phyloP scores from a whole-genome alignment of 2,113 vertebrate genomes.

The Halcyon malimbica region DNA sequence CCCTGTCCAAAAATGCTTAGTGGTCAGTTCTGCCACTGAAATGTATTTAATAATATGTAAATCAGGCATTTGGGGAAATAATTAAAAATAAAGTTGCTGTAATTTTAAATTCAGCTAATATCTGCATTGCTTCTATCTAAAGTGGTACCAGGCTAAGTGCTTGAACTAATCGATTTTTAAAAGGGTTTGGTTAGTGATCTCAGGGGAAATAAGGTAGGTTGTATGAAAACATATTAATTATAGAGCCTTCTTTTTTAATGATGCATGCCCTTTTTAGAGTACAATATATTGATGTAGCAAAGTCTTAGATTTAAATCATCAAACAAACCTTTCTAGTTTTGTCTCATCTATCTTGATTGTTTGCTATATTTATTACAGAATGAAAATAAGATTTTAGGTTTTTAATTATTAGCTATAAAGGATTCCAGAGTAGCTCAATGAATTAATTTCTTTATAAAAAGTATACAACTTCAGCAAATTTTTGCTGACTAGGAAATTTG shows the following conservation, averaged over 20 bases:
- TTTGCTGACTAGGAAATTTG: slow-evolving; percentile 24
- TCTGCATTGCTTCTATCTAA: slow-evolving; percentile 42
- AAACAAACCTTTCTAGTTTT: slow-evolving; percentile 25
- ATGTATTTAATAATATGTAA: slow-evolving; percentile 76
- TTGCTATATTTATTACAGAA: background rate
- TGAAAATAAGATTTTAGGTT: slow-evolving; percentile 52
- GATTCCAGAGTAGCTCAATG: background rate
- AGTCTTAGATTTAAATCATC: slow-evolving; percentile 46
- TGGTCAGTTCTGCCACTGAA: slow-evolving; percentile 73
- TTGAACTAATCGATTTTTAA: slow-evolving; percentile 70
- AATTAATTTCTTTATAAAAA: slow-evolving; percentile 42
- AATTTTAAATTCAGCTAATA: slow-evolving; percentile 70
- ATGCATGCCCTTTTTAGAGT: slow-evolving; percentile 50
- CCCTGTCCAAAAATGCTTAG: slow-evolving; percentile 75
- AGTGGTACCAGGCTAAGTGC: slow-evolving; percentile 60
- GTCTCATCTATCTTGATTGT: slow-evolving; percentile 39
- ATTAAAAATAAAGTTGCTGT: slow-evolving; percentile 73
- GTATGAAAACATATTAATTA: slow-evolving; percentile 69
- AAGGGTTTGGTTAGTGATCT: slow-evolving; percentile 63
- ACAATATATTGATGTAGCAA: slow-evolving; percentile 52
- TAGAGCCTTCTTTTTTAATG: slow-evolving; percentile 58
- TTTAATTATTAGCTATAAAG: slow-evolving; percentile 53
- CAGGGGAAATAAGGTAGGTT: slow-evolving; percentile 61
- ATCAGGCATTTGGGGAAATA: slow-evolving; percentile 73
- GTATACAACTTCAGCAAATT: slow-evolving; percentile 3